Evolutionary conservation across 1,140 invertebrate species (phyloP), one percentile per base, ranked within the genome.

Genomic region (Amyelois transitella): DNA sequence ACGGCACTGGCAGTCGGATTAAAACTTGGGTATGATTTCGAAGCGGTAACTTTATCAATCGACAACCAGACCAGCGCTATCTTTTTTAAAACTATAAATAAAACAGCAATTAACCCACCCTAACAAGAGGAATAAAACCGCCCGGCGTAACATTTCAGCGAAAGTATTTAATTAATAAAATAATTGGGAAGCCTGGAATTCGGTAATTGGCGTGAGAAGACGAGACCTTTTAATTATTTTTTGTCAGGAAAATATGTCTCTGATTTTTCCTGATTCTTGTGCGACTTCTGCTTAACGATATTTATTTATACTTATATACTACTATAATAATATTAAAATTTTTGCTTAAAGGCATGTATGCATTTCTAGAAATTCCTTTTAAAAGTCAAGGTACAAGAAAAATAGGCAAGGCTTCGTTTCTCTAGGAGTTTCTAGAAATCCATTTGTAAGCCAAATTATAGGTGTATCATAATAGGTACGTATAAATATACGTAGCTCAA

Each of bases 141-240:
- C 56, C 7, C 21, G n/a, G 52, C 56, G 55, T 53, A 58, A 59
- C 55, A 59, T 63, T 58, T 48, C 10, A 6, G 18, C 20, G 45
- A n/a, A 10, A 14, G 43, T 14, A 45, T 45, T 45, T 45, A 19
- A 21, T 45, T 45, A 45, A 8, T 45, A 45, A 45, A 19, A 19
- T 19, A 45, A 7, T 45, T 19, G 19, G 43, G 10, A 45, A 20
- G 43, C 8, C 18, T 45, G 43, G 43, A 18, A 45, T 45, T 5
- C 19, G n/a, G 18, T 45, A 45, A 24, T 59, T 19, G 43, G 14
- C 58, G 49, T 60, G 58, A 48, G 51, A 59, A 53, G 12, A n/a
- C n/a, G n/a, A 48, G 12, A 21, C 18, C 3, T 48, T 47, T 47
- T 47, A 4, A 18, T 6, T 44, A 44, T 19, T 44, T 12, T 18